Evolutionary conservation across 2,113 vertebrate genomes (phyloP), one percentile per base, ranked within the genome.

Genomic region (Neotragus pygmaeus): DNA sequence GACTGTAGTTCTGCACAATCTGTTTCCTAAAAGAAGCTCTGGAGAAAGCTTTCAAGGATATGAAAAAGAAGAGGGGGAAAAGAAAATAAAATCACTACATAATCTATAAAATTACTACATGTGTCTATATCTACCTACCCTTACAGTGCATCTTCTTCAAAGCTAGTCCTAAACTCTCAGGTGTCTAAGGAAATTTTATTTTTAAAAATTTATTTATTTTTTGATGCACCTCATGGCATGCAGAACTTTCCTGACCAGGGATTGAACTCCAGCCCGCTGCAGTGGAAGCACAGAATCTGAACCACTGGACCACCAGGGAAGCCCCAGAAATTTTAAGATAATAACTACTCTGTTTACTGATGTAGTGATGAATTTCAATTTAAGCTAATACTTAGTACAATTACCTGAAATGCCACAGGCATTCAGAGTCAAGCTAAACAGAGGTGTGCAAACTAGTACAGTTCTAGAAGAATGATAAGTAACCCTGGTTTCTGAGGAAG

Each of bases 1-100:
- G 97, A 80, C 91, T 97, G 82, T 78, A 92, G 89, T 70, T 97
- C 89, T 97, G 84, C 36, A 95, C 93, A 97, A 95, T 97, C 96
- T 95, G 93, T 89, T 94, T 95, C 87, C 91, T 96, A 80, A 93
- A 91, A 94, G 90, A 27, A 60, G 43, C 80, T 91, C 83, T 77
- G 39, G 36, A 94, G 89, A 95, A 96, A 94, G 91, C 57, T 73
- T 89, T 82, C 88, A 89, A 94, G 87, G 80, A 70, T 55, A 58
- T 43, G n/a, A 90, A 43, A 87, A 90, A 64, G 49, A 81, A 43
- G 57, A 75, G 55, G 39, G 16, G 33, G 43, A 66, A 47, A 49
- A 86, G 21, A 75, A 75, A 33, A 39, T 23, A 82, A 78, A 91
- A 94, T 88, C 11, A 84, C 45, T 15, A 83, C 80, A 39, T 78